Evolutionary conservation across 2,888 invertebrate genomes (phyloP).

Genomic region (Oligia fasciuncula): DNA sequence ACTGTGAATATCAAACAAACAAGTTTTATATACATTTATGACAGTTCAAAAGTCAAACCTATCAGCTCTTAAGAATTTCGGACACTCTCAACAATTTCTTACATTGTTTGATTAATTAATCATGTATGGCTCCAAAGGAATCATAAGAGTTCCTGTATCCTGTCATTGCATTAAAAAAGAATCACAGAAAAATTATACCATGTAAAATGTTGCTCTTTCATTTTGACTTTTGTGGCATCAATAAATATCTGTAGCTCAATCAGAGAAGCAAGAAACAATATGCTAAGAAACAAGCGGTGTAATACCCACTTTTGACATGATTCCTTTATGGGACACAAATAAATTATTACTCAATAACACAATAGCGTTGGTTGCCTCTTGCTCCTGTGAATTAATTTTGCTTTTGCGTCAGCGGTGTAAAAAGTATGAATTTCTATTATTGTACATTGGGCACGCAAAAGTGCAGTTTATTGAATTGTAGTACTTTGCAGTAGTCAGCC

Average conservation of each 20-base stretch:
- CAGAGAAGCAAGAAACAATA: slow-evolving; percentile 13
- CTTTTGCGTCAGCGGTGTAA: slow-evolving; percentile 6
- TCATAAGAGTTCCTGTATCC: not conserved
- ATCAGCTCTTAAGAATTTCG: not conserved
- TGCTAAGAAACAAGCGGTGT: not conserved
- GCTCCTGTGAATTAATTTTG: slow-evolving; percentile 20
- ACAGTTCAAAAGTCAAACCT: slow-evolving; percentile 42
- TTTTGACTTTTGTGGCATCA: slow-evolving; percentile 19
- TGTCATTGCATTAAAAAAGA: not conserved
- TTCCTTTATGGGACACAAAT: not conserved
- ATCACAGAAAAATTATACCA: not conserved
- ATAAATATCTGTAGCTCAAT: not conserved
- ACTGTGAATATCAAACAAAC: slow-evolving; percentile 47
- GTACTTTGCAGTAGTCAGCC: slow-evolving; percentile 64
- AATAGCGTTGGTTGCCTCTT: slow-evolving; percentile 7
- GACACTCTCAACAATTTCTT: not conserved
- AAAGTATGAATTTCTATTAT: slow-evolving; percentile 19
- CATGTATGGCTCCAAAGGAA: not conserved
- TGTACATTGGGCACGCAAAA: slow-evolving; percentile 53
- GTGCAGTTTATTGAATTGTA: slow-evolving; percentile 46
- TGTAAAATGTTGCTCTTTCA: not conserved
- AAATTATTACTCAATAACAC: not conserved
- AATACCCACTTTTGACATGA: not conserved
- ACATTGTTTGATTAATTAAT: not conserved
- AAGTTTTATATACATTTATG: slow-evolving; percentile 34